These are phyloP conservation scores for Vimba vimba DNA, from an alignment of 2,113 vertebrate species.

Conservation along the genomic window DNA sequence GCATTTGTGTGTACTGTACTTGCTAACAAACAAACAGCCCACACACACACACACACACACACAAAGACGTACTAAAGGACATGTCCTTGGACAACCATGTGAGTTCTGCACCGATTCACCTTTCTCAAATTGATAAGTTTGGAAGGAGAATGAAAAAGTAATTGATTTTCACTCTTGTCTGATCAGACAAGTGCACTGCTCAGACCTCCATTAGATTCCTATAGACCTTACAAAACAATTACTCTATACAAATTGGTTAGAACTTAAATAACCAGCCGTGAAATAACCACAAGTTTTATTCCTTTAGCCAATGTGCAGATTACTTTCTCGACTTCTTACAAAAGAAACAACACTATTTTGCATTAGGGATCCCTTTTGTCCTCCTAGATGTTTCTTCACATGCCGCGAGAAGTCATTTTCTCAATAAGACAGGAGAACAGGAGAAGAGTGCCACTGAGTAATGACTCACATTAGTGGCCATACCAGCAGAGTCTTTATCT, in stretches of 20 bases:
- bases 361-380: conserved; percentile 27
- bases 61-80: conserved; percentile 39
- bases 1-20: conserved; percentile 11
- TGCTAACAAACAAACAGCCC: conserved; percentile 1
- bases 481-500: conserved; percentile 54
- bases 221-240: conserved; percentile 48
- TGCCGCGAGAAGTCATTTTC: conserved; percentile 44
- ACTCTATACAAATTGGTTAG: conserved; percentile 47
- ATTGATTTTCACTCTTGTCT: conserved; percentile 55
- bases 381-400: conserved; percentile 35
- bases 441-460: conserved; percentile 41
- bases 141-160: conserved; percentile 59
- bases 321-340: background rate
- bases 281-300: conserved; percentile 42
- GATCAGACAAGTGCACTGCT: conserved; percentile 44
- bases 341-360: conserved; percentile 36
- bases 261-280: conserved; percentile 39
- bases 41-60: background rate
- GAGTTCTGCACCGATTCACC: conserved; percentile 57
- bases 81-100: conserved; percentile 53
- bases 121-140: conserved; percentile 49
- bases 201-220: conserved; percentile 42
- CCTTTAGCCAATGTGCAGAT: conserved; percentile 17
- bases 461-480: conserved; percentile 54
- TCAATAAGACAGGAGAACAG: conserved; percentile 41